phyloP scores from a whole-genome alignment of 1,140 invertebrate genomes.

The Drosophila pseudoananassae region DNA sequence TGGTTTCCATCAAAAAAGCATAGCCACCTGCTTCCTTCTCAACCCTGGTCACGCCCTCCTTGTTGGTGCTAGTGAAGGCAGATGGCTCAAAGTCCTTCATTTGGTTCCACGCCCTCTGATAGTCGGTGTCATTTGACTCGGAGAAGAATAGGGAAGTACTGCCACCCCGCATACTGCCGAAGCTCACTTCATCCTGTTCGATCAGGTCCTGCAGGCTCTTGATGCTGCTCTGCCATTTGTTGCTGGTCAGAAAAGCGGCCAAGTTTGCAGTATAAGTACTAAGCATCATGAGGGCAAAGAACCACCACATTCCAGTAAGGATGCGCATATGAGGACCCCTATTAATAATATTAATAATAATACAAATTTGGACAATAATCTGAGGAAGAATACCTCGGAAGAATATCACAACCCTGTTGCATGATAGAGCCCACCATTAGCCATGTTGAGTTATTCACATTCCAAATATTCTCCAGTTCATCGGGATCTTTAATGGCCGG shows the following conservation, averaged over 20 bases:
- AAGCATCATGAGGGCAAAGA: constrained; percentile 97
- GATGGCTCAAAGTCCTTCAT: constrained; percentile 93
- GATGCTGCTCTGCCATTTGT: constrained; percentile 92
- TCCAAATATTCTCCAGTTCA: constrained; percentile 92
- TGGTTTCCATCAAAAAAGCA: constrained; percentile 94
- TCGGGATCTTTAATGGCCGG: constrained; percentile 89
- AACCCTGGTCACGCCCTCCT: constrained; percentile 93
- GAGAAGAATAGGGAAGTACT: constrained; percentile 87
- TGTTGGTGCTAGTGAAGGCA: constrained; percentile 92
- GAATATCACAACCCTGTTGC: constrained; percentile 92
- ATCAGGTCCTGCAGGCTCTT: constrained; percentile 94
- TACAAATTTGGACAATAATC: not conserved
- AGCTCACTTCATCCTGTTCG: constrained; percentile 94
- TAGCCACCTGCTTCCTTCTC: constrained; percentile 88
- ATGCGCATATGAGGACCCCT: constrained; percentile 93
- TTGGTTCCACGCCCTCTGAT: constrained; percentile 89
- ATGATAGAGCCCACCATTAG: constrained; percentile 92
- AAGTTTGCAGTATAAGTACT: constrained; percentile 98
- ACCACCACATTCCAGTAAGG: constrained; percentile 96
- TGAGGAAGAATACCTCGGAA: constrained; percentile 92
- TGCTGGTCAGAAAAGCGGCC: constrained; percentile 96
- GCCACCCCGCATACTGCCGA: constrained; percentile 91
- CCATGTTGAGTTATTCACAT: constrained; percentile 90
- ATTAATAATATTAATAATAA: not conserved
- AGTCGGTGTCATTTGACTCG: constrained; percentile 89